Percentiles rank a stretch among this genome's conserved stretches.
Evolutionary conservation across 2,888 invertebrate genomes (phyloP).

Genomic region (Zaprionus obscuricornis): DNA sequence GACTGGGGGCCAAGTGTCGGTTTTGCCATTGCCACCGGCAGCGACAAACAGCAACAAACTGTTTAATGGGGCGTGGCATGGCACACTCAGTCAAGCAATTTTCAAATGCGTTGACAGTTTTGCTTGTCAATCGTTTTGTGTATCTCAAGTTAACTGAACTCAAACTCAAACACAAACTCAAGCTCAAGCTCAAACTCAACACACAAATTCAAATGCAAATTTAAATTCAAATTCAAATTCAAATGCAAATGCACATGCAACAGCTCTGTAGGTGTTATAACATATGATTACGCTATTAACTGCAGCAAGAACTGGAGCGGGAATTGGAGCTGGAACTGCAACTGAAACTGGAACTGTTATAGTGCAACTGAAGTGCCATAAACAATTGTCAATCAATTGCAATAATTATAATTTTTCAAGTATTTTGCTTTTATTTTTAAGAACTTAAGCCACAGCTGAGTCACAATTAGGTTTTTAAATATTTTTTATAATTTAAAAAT

Average conservation of each 20-base stretch:
- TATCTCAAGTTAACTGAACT: slow-evolving; percentile 34
- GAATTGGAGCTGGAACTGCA: slow-evolving; percentile 7
- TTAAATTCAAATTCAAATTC: no score
- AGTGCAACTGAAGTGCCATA: no score
- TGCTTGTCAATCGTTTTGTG: slow-evolving; percentile 68
- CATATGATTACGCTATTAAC: slow-evolving; percentile 60
- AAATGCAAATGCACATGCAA: no score
- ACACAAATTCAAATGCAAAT: no score
- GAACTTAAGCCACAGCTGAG: no score
- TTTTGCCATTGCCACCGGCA: slow-evolving; percentile 65
- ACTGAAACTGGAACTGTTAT: neutral
- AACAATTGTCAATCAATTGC: slow-evolving; percentile 34
- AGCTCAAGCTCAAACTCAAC: no score
- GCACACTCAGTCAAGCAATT: slow-evolving; percentile 66
- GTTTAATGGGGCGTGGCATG: slow-evolving; percentile 37
- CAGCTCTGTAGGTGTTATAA: slow-evolving; percentile 50
- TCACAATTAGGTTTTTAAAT: no score
- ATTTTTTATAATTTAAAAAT: no score
- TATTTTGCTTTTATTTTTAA: no score
- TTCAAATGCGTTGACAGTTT: slow-evolving; percentile 72
- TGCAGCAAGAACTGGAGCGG: slow-evolving; percentile 27
- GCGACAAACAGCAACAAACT: slow-evolving; percentile 17
- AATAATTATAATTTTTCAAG: no score
- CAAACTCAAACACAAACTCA: no score
- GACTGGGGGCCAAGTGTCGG: slow-evolving; percentile 53